These are phyloP conservation scores for Cassiopea andromeda DNA, from an alignment of 30 jellyfish, hydroid and myxozoan genomes.

Conservation along the genomic window DNA sequence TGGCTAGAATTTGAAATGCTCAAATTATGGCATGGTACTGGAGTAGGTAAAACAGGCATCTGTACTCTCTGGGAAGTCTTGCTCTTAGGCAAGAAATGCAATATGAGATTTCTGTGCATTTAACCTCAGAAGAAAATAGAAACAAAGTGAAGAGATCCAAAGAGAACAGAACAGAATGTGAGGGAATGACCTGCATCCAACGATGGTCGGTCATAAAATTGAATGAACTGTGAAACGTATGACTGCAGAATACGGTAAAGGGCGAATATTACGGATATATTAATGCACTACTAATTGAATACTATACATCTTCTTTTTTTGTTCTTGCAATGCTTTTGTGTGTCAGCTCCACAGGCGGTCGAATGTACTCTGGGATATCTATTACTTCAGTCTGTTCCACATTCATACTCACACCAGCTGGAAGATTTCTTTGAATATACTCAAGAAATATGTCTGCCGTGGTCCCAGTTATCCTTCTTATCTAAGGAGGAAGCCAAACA, in stretches of 20 bases:
- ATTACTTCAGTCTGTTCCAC: conserved; percentile 90
- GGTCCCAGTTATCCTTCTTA: conserved; percentile 79
- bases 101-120: too few species aligned
- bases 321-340: conserved; percentile 34
- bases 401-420: conserved; percentile 97
- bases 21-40: too few species aligned
- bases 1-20: too few species aligned
- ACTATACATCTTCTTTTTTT: conserved; percentile 16
- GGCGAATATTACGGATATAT: neutral
- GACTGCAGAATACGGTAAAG: neutral
- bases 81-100: too few species aligned
- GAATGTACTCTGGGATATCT: conserved; percentile 80
- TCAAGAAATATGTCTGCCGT: conserved; percentile 89
- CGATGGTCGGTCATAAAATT: too few species aligned
- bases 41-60: too few species aligned
- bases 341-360: conserved; percentile 64
- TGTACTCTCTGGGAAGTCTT: too few species aligned
- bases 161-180: too few species aligned
- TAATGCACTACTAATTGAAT: neutral
- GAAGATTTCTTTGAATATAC: conserved; percentile 90
- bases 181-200: too few species aligned
- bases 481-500: conserved; percentile 28
- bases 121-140: too few species aligned
- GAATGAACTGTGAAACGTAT: too few species aligned
- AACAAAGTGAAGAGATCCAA: too few species aligned